Conservation (phyloP, 2,797 vertebrate genomes). For the Channa striata region DNA sequence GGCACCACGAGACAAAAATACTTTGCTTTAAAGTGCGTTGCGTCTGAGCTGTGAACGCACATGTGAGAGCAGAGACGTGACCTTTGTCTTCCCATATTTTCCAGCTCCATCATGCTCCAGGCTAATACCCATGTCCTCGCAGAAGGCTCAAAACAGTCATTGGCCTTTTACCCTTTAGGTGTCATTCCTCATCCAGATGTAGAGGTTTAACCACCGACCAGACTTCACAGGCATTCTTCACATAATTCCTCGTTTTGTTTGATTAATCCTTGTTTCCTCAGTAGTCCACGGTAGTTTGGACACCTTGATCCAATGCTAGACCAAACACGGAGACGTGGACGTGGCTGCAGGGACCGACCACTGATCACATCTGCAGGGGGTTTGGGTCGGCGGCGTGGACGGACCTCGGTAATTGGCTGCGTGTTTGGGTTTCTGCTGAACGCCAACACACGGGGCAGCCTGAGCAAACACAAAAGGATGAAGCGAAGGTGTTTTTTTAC, state of each 20-base stretch:
- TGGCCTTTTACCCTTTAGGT: conserved; percentile 51
- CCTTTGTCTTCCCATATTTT: conserved; percentile 17
- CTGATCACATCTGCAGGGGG: conserved; percentile 51
- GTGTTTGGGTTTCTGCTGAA: conserved; percentile 61
- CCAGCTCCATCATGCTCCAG: conserved; percentile 25
- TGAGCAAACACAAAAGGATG: conserved; percentile 17
- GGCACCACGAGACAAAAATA: too few species aligned
- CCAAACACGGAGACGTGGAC: conserved; percentile 67
- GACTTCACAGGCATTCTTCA: conserved; percentile 76
- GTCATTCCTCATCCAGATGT: conserved; percentile 63
- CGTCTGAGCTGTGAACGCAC: neutral
- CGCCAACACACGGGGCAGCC: neutral
- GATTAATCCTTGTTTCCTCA: conserved; percentile 65
- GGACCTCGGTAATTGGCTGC: conserved; percentile 66
- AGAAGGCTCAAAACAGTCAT: conserved; percentile 48
- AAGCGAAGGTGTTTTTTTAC: neutral
- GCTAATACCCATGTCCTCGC: conserved; percentile 48
- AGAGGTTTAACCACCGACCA: conserved; percentile 31
- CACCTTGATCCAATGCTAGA: conserved; percentile 72
- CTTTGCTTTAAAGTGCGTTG: too few species aligned
- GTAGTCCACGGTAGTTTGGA: conserved; percentile 52
- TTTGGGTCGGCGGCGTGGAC: conserved; percentile 47
- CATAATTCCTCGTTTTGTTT: conserved; percentile 55
- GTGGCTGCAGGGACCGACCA: conserved; percentile 17
- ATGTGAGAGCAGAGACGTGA: neutral